These are phyloP conservation scores for Gnatocerus cornutus DNA, from an alignment of 2,888 invertebrate genomes.

Conservation along the genomic window DNA sequence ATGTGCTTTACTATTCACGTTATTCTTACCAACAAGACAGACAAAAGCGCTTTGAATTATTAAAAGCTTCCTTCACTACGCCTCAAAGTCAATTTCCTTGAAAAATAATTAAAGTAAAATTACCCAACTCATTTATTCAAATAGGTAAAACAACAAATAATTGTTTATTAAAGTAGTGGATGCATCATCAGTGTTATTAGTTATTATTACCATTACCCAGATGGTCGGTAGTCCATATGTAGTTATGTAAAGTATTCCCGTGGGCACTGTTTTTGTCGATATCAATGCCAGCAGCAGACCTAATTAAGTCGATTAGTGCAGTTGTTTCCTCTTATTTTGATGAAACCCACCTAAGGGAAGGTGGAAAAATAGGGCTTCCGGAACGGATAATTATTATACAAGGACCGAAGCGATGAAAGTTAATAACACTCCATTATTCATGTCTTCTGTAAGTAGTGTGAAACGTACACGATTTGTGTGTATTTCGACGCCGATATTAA, in stretches of 20 bases:
- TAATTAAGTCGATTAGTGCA: conserved; percentile 35
- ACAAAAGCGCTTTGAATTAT: conserved; percentile 21
- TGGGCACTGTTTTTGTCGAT: conserved; percentile 29
- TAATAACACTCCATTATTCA: conserved; percentile 9
- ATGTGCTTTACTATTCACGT: conserved; percentile 27
- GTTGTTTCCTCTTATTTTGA: conserved; percentile 17
- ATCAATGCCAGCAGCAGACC: conserved; percentile 34
- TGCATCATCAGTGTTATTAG: conserved; percentile 36
- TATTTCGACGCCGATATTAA: conserved; percentile 11
- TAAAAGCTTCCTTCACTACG: conserved; percentile 22
- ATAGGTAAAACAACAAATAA: conserved; percentile 30
- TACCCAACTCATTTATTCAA: conserved; percentile 30
- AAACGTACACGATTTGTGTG: conserved; percentile 21
- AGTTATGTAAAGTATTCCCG: conserved; percentile 37
- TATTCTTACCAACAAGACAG: conserved; percentile 13
- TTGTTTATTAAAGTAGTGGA: conserved; percentile 22
- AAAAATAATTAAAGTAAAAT: conserved; percentile 22
- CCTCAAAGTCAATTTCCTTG: conserved; percentile 17
- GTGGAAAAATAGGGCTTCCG: conserved; percentile 36
- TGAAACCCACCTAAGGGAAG: conserved; percentile 20
- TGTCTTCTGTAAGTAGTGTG: conserved; percentile 15
- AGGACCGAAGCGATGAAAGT: background rate
- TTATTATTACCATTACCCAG: conserved; percentile 30
- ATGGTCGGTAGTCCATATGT: conserved; percentile 26
- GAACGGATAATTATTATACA: conserved; percentile 5